Percentiles rank a stretch among this genome's conserved stretches.
Evolutionary conservation across 2,113 vertebrate species (phyloP).

Genomic region (Cariama cristata): DNA sequence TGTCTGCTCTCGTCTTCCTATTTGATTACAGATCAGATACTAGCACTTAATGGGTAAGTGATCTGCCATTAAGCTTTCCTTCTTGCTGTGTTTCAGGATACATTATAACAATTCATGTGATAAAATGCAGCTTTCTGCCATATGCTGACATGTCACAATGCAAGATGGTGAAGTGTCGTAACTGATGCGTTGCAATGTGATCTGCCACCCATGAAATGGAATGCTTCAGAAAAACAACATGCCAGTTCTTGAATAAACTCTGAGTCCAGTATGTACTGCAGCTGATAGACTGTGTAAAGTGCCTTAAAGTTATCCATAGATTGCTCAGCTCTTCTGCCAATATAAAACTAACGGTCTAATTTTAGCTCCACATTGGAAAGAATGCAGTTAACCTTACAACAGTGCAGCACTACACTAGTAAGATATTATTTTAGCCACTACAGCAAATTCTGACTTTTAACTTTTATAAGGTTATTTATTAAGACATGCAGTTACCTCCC

Average conservation of each 20-base stretch:
- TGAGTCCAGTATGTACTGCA: neutral
- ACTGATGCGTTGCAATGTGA: neutral
- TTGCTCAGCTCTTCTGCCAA: neutral
- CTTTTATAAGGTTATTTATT: constrained; percentile 16
- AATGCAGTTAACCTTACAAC: constrained; percentile 11
- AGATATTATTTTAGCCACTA: constrained; percentile 21
- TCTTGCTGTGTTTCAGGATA: neutral
- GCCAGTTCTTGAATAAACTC: constrained; percentile 18
- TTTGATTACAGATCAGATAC: constrained; percentile 18
- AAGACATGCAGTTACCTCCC: neutral
- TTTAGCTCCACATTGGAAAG: neutral
- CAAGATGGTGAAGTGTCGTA: constrained; percentile 46
- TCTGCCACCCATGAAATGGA: constrained; percentile 45
- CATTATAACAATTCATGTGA: neutral
- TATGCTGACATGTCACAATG: constrained; percentile 53
- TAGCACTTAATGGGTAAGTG: neutral
- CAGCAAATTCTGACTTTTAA: constrained; percentile 29
- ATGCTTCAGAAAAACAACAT: constrained; percentile 41
- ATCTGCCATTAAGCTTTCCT: constrained; percentile 7
- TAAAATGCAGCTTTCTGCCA: constrained; percentile 25
- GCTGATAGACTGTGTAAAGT: neutral
- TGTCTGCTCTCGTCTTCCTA: neutral
- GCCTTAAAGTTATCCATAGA: neutral
- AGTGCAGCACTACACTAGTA: neutral
- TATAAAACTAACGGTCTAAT: neutral